A percentile compares a stretch with the other conserved stretches of the same genome.
These are phyloP conservation scores for Apostichopus parvimensis DNA, from an alignment of 35 echinoderm and acorn worm genomes.

Conservation along the genomic window DNA sequence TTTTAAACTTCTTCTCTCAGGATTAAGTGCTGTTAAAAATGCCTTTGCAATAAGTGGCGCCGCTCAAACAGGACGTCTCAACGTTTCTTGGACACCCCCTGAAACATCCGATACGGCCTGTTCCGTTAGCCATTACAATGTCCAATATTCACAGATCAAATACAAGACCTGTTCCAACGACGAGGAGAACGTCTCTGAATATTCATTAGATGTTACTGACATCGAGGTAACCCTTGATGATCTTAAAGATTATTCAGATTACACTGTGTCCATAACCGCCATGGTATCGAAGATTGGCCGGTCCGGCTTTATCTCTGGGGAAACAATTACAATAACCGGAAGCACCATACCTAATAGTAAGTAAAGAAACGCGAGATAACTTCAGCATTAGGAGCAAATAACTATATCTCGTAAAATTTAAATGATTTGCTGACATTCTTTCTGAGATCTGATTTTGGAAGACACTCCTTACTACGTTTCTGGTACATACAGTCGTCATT, in stretches of 20 bases:
- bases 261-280: background rate
- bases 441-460: no score
- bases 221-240: background rate
- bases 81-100: slow-evolving; percentile 25
- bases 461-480: no score
- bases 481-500: no score
- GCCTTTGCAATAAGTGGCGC: background rate
- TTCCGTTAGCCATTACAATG: background rate
- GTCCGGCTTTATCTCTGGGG: background rate
- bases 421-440: no score
- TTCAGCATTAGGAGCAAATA: no score
- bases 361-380: no score
- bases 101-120: background rate
- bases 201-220: no score
- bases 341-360: background rate
- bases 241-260: slow-evolving; percentile 12
- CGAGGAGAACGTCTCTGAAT: no score
- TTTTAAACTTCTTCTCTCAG: background rate
- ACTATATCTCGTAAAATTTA: no score
- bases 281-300: background rate
- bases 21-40: background rate
- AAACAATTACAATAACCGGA: background rate
- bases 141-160: no score
- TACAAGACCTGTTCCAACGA: no score
- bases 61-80: background rate